phyloP scores from a whole-genome alignment of 2,888 invertebrate species.

The Crocallis elinguaria region DNA sequence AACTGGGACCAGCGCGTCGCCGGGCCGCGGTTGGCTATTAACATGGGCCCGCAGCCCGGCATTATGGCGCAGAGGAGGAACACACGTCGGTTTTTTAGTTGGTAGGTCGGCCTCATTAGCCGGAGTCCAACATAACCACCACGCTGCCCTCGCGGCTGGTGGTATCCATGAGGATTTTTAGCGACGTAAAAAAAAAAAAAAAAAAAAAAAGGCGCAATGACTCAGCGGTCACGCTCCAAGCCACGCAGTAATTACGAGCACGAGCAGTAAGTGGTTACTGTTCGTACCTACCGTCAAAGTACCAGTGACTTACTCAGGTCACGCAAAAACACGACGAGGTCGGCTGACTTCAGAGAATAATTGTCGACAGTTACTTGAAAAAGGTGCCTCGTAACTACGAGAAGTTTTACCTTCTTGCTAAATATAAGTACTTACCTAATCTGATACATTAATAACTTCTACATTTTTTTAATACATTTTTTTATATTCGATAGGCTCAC shows the following conservation, averaged over 20 bases:
- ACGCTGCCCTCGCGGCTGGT: too few species aligned
- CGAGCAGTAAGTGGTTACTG: conserved; percentile 9
- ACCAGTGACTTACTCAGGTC: conserved; percentile 24
- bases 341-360: neutral
- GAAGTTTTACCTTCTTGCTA: neutral
- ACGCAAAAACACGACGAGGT: conserved; percentile 29
- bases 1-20: too few species aligned
- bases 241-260: conserved; percentile 20
- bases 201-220: conserved; percentile 35
- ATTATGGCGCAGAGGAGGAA: too few species aligned
- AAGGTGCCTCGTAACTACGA: neutral
- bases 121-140: too few species aligned
- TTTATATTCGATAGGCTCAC: too few species aligned
- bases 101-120: too few species aligned
- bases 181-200: too few species aligned
- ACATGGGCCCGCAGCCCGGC: too few species aligned
- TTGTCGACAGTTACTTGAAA: neutral
- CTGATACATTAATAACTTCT: neutral
- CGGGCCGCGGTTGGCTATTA: too few species aligned
- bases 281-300: neutral
- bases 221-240: conserved; percentile 45
- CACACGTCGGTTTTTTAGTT: too few species aligned
- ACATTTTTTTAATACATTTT: too few species aligned
- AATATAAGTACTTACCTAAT: neutral
- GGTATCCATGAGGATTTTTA: too few species aligned